Evolutionary conservation across 2,113 vertebrate genomes (phyloP).

Genomic region (Uria aalge): DNA sequence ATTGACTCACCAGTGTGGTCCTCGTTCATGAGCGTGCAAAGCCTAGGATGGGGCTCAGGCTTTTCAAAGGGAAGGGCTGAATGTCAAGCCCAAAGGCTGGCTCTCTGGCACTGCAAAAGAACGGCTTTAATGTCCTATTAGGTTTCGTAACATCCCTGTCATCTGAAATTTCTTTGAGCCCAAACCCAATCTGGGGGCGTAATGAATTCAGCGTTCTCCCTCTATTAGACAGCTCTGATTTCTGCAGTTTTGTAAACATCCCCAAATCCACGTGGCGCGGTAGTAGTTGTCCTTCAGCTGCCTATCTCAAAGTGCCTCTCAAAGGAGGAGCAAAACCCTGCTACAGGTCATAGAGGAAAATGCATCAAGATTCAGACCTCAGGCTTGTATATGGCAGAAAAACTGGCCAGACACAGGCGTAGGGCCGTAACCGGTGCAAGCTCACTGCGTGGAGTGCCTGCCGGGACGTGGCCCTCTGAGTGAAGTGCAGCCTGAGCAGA

Average conservation of each 20-base stretch:
- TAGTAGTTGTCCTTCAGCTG: neutral
- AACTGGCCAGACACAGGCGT: neutral
- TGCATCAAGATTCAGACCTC: neutral
- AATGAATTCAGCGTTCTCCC: neutral
- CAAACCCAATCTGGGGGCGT: neutral
- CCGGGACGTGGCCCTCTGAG: too few species aligned
- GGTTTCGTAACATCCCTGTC: neutral
- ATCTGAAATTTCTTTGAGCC: slow-evolving; percentile 11
- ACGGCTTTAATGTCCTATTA: neutral
- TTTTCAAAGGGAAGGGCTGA: neutral
- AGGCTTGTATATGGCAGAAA: neutral
- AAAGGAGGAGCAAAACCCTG: neutral
- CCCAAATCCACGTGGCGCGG: neutral
- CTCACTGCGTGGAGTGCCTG: neutral
- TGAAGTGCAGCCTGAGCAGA: neutral
- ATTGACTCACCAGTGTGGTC: neutral
- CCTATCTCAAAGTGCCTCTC: neutral
- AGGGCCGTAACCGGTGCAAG: neutral
- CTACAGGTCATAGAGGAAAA: neutral
- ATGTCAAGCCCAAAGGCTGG: neutral
- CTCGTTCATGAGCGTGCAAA: fast-evolving
- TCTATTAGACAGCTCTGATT: neutral
- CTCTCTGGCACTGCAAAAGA: neutral
- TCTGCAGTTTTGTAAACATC: slow-evolving; percentile 13
- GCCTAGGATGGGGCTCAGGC: neutral